A percentile compares a stretch with the other conserved stretches of the same genome.
These are phyloP conservation scores for Melanogrammus aeglefinus DNA, from an alignment of 2,797 vertebrate genomes.

Conservation along the genomic window DNA sequence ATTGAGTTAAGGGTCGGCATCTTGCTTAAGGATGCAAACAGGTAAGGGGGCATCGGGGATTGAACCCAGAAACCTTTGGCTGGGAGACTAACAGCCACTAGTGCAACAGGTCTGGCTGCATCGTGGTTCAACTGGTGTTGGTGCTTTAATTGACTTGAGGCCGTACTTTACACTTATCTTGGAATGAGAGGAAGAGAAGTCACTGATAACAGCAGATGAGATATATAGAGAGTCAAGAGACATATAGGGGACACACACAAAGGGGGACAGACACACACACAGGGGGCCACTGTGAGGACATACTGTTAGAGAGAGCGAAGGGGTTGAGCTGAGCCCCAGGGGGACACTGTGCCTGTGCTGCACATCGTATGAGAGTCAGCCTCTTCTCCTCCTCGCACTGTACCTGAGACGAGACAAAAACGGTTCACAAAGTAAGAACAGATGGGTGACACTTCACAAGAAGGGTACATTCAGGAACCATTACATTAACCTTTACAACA, in stretches of 20 bases:
- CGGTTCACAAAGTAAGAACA: not conserved
- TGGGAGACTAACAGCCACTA: too few species aligned
- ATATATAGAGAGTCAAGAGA: too few species aligned
- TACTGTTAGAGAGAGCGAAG: conserved; percentile 40
- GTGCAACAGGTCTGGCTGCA: too few species aligned
- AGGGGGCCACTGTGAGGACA: conserved; percentile 12
- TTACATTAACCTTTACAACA: too few species aligned
- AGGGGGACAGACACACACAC: too few species aligned
- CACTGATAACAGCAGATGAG: not conserved
- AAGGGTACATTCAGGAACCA: too few species aligned
- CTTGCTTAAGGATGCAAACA: too few species aligned
- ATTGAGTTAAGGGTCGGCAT: not conserved
- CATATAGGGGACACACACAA: too few species aligned
- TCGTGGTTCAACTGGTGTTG: not conserved
- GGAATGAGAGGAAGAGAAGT: not conserved
- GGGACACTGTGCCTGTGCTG: conserved; percentile 19
- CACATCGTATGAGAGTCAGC: not conserved
- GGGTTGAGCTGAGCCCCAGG: not conserved
- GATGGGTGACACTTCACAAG: too few species aligned
- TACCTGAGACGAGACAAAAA: conserved; percentile 29
- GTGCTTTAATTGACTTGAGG: not conserved
- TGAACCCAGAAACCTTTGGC: too few species aligned
- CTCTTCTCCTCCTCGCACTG: conserved; percentile 36
- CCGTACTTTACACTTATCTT: too few species aligned
- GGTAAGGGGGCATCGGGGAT: too few species aligned